Evolutionary conservation across 1,140 invertebrate species (phyloP).

Genomic region (Drosophila pseudoobscura): DNA sequence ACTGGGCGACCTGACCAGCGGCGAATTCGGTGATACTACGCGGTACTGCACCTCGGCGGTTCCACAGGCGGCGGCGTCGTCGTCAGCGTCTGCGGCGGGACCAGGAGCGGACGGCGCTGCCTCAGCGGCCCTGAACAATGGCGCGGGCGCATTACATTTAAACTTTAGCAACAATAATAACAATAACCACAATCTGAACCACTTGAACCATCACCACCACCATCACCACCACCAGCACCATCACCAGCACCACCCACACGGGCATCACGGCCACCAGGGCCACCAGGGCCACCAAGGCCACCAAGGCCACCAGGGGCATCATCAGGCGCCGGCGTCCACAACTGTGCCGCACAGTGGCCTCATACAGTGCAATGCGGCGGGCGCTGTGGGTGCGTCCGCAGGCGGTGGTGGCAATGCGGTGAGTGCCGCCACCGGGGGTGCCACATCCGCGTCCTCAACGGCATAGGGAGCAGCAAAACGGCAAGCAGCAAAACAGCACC

Average conservation of each 20-base stretch:
- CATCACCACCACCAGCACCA: constrained; percentile 59
- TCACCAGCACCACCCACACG: constrained; percentile 41
- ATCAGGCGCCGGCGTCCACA: constrained; percentile 22
- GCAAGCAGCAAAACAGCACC: constrained; percentile 22
- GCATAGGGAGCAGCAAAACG: constrained; percentile 54
- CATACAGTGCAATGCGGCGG: constrained; percentile 77
- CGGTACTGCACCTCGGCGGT: constrained; percentile 81
- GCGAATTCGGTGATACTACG: constrained; percentile 82
- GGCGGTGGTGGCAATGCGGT: constrained; percentile 13
- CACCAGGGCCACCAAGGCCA: constrained; percentile 7
- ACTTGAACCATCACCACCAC: constrained; percentile 66
- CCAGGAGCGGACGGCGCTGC: constrained; percentile 7
- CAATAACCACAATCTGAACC: constrained; percentile 74
- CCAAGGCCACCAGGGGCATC: constrained; percentile 35
- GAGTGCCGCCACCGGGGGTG: constrained; percentile 15
- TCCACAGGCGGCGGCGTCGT: constrained; percentile 39
- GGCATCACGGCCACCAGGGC: constrained; percentile 26
- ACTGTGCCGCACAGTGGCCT: constrained; percentile 63
- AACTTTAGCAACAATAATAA: constrained; percentile 82
- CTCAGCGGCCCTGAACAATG: constrained; percentile 55
- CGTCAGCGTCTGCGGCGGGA: constrained; percentile 10
- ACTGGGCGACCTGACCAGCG: constrained; percentile 76
- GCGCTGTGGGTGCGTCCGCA: constrained; percentile 8
- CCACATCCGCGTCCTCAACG: constrained; percentile 49
- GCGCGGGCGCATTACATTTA: constrained; percentile 75